Evolutionary conservation across 2,888 invertebrate genomes (phyloP).

Genomic region (Polydrusus pterygomalis): DNA sequence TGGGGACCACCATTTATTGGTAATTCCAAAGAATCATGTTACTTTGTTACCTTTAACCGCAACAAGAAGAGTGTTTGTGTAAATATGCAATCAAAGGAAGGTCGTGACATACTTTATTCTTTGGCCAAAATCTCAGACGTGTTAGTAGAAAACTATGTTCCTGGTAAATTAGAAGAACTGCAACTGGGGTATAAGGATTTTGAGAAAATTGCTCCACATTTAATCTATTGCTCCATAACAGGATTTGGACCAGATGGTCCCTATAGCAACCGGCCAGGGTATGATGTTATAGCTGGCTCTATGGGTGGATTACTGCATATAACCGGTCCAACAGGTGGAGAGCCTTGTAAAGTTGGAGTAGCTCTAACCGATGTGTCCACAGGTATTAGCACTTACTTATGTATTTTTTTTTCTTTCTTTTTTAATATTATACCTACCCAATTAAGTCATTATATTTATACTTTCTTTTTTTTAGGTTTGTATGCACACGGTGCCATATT

Average conservation of each 20-base stretch:
- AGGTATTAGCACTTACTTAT: slow-evolving; percentile 72
- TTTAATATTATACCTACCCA: too few species aligned
- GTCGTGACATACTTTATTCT: slow-evolving; percentile 80
- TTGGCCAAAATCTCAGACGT: slow-evolving; percentile 88
- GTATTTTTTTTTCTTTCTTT: too few species aligned
- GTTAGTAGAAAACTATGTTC: slow-evolving; percentile 94
- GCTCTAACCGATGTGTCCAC: slow-evolving; percentile 95
- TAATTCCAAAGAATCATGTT: slow-evolving; percentile 80
- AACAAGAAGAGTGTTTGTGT: slow-evolving; percentile 96
- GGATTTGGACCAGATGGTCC: slow-evolving; percentile 94
- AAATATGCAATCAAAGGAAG: slow-evolving; percentile 83
- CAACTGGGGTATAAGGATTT: slow-evolving; percentile 88
- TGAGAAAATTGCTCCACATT: slow-evolving; percentile 80
- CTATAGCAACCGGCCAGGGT: slow-evolving; percentile 91
- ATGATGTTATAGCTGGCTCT: slow-evolving; percentile 96
- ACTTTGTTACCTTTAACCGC: slow-evolving; percentile 92
- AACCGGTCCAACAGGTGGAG: slow-evolving; percentile 89
- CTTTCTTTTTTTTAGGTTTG: slow-evolving; percentile 73
- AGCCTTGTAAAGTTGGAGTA: slow-evolving; percentile 93
- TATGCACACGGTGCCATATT: slow-evolving; percentile 96
- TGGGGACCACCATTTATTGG: slow-evolving; percentile 95
- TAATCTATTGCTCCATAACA: slow-evolving; percentile 95
- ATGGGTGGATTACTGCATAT: slow-evolving; percentile 92
- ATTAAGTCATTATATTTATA: slow-evolving; percentile 1
- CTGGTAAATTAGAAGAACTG: slow-evolving; percentile 87